Evolutionary conservation across 37 sponge, comb jelly and placozoan genomes (phyloP).

Genomic region (Cliona cf. orientalis): DNA sequence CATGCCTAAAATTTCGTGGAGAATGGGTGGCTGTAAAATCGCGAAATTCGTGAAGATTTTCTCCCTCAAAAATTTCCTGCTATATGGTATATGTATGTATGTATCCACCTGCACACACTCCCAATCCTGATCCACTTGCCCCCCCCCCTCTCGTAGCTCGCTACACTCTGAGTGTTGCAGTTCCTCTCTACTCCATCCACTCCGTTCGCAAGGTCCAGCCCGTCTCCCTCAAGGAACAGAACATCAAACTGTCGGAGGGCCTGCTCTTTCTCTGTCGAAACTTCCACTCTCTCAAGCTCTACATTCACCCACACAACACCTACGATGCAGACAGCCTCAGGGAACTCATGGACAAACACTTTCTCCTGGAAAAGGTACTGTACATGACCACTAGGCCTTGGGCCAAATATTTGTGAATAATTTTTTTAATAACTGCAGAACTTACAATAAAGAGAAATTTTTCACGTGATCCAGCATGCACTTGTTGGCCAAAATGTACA

Average conservation of each 20-base stretch:
- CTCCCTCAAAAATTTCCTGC: too few relatives aligned
- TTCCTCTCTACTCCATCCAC: slow-evolving; percentile 24
- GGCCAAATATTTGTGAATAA: too few relatives aligned
- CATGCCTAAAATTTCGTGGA: too few relatives aligned
- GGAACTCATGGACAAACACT: slow-evolving; percentile 60
- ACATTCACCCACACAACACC: slow-evolving; percentile 74
- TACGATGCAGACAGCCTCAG: slow-evolving; percentile 63
- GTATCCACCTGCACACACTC: too few relatives aligned
- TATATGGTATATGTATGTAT: too few relatives aligned
- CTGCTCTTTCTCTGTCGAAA: slow-evolving; percentile 59
- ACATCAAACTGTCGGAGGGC: slow-evolving; percentile 50
- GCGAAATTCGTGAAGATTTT: too few relatives aligned
- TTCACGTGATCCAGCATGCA: too few relatives aligned
- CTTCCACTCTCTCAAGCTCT: slow-evolving; percentile 71
- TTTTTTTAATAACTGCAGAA: background rate
- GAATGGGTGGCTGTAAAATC: too few relatives aligned
- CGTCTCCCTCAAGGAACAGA: slow-evolving; percentile 8
- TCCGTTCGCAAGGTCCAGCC: slow-evolving; percentile 42
- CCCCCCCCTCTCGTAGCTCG: slow-evolving; percentile 3
- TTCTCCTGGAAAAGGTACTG: slow-evolving; percentile 45
- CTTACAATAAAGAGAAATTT: too few relatives aligned
- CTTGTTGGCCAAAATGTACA: too few relatives aligned
- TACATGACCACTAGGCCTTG: too few relatives aligned
- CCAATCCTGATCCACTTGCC: background rate
- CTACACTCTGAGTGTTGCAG: slow-evolving; percentile 26